Percentiles rank a stretch among this genome's conserved stretches.
Conservation (phyloP, 1,140 invertebrate genomes). For the Drosophila micromelanica region DNA sequence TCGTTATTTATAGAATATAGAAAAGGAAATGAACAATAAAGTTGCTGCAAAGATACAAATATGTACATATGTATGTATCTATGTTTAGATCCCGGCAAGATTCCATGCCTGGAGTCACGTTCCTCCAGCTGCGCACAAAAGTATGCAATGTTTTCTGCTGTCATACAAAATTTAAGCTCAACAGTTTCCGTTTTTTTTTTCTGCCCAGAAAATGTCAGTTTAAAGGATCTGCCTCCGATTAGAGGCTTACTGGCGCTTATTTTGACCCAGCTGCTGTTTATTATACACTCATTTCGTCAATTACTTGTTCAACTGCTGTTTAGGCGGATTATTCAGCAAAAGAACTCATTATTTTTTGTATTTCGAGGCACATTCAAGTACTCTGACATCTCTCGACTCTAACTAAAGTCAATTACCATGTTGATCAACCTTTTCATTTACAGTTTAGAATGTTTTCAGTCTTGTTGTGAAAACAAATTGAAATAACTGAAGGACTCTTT, state of each 20-base stretch:
- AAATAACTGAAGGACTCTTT: slow-evolving; percentile 5
- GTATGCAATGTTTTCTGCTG: slow-evolving; percentile 9
- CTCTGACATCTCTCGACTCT: slow-evolving; percentile 9
- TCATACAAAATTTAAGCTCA: neutral
- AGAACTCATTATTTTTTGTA: slow-evolving; percentile 9
- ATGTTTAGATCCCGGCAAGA: neutral
- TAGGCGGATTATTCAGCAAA: slow-evolving; percentile 3
- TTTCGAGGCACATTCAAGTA: neutral
- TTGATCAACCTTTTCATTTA: slow-evolving; percentile 6
- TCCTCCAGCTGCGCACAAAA: slow-evolving; percentile 2
- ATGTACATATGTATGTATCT: neutral
- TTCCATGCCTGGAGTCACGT: neutral
- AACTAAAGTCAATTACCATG: slow-evolving; percentile 22
- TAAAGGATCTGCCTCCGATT: neutral
- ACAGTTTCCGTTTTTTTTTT: neutral
- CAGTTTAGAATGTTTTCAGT: slow-evolving; percentile 7
- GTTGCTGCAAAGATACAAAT: neutral
- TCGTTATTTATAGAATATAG: too few relatives aligned
- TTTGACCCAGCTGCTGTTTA: slow-evolving; percentile 11
- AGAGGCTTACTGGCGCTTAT: neutral
- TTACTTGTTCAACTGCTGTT: neutral
- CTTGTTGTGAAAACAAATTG: neutral
- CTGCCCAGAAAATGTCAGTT: neutral
- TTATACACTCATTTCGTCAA: neutral
- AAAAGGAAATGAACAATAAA: slow-evolving; percentile 5